Evolutionary conservation across 2,113 vertebrate genomes (phyloP).

Genomic region (Deroptyus accipitrinus): DNA sequence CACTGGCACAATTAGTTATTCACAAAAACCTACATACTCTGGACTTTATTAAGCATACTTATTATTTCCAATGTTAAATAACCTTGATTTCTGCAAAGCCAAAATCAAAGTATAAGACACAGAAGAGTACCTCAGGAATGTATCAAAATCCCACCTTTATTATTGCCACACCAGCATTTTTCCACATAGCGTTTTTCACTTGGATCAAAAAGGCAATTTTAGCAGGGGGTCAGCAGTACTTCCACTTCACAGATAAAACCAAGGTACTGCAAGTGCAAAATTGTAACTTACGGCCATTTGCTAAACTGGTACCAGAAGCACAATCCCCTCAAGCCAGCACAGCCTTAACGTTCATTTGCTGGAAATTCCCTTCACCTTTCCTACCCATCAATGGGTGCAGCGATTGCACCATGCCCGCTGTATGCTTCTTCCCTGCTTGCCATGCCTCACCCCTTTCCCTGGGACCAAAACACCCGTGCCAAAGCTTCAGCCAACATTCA

Average conservation of each 20-base stretch:
- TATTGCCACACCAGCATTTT: background rate
- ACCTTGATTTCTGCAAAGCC: background rate
- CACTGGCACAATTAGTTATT: background rate
- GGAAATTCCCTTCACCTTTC: background rate
- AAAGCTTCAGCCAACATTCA: background rate
- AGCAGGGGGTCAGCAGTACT: background rate
- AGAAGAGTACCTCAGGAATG: background rate
- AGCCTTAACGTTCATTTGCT: background rate
- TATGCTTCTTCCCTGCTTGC: background rate
- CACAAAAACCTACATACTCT: background rate
- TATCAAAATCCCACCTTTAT: background rate
- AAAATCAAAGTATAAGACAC: background rate
- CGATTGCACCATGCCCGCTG: accelerated
- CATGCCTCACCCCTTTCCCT: background rate
- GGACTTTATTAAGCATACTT: background rate
- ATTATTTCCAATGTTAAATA: background rate
- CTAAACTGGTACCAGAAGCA: background rate
- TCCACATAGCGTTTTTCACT: background rate
- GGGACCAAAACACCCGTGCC: no score
- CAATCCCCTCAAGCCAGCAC: background rate
- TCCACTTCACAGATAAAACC: background rate
- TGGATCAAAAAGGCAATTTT: background rate
- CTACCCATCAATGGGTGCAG: background rate
- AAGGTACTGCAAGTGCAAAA: accelerated
- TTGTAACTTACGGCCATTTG: background rate